phyloP scores from a whole-genome alignment of 2,113 vertebrate species.

The Atrichornis clamosus region DNA sequence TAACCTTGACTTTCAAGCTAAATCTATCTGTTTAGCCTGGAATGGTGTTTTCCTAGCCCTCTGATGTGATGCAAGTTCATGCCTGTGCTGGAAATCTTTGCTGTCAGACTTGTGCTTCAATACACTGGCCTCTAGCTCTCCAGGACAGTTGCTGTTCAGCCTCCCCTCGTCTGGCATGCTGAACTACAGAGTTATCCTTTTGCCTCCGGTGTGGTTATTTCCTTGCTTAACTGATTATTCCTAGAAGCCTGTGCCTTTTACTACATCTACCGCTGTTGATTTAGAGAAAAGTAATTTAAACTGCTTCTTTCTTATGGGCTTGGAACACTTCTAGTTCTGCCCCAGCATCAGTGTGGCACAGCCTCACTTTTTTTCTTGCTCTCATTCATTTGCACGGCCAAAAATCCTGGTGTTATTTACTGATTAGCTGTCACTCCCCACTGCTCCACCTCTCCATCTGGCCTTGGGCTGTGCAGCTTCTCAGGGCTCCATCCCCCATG shows the following conservation, averaged over 20 bases:
- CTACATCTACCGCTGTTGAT: neutral
- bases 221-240: neutral
- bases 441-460: neutral
- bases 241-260: neutral
- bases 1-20: neutral
- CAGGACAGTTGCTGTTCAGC: neutral
- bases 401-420: neutral
- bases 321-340: neutral
- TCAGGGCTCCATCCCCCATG: neutral
- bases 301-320: neutral
- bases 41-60: neutral
- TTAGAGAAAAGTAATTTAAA: neutral
- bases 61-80: accelerated
- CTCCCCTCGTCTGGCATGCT: neutral
- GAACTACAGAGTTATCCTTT: neutral
- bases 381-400: accelerated
- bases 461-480: neutral
- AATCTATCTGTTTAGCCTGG: neutral
- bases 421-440: neutral
- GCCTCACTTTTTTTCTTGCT: neutral
- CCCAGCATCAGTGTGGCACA: neutral
- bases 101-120: neutral
- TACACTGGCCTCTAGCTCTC: neutral
- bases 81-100: neutral
- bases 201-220: neutral